Evolutionary conservation across 2,113 vertebrate species (phyloP), one percentile per base, ranked within the genome.

Genomic region (Rhinoderma darwinii): DNA sequence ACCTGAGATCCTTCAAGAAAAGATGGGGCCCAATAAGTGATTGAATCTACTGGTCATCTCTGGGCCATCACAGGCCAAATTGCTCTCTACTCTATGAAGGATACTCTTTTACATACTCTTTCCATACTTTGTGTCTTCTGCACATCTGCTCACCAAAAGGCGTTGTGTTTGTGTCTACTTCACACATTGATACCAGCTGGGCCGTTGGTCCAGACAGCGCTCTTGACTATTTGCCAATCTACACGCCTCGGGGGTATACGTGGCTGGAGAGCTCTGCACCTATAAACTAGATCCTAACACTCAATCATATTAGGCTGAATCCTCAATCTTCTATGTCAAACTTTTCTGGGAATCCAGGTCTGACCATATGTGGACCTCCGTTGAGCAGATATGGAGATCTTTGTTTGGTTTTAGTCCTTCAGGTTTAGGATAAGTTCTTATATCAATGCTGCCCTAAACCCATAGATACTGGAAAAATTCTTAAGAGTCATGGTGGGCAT

Each of bases 161-260:
- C 22, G 27, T 37, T 54, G 76, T 78, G 50, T 54, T 51, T 54
- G 47, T 51, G 27, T 78, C 47, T 54, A 18, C n/a, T 72, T 18
- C 76, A 78, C 76, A 78, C 50, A 78, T 78, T 54, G 76, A 54
- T 78, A 54, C 76, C 76, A 78, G 76, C 76, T 78, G 76, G 76
- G 47, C 5, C 1, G n/a, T 76, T 32, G 74, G 74, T 50, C 76
- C 76, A 37, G 47, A 78, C 30, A 22, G 2, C 51, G 44, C 44
- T 77, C 27, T 51, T 51, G 75, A 35, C 47, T 4, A 20, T 22
- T 35, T 54, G 75, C 76, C 76, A 78, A 54, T 20, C 76, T 78
- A 41, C 35, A 72, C n/a, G 47, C 76, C 76, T 54, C 76, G 10
- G 68, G 76, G 76, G 47, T 54, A 54, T 35, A 78, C 76, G 76